Conservation (phyloP, 2,113 vertebrate species). For the Bagarius yarrelli region DNA sequence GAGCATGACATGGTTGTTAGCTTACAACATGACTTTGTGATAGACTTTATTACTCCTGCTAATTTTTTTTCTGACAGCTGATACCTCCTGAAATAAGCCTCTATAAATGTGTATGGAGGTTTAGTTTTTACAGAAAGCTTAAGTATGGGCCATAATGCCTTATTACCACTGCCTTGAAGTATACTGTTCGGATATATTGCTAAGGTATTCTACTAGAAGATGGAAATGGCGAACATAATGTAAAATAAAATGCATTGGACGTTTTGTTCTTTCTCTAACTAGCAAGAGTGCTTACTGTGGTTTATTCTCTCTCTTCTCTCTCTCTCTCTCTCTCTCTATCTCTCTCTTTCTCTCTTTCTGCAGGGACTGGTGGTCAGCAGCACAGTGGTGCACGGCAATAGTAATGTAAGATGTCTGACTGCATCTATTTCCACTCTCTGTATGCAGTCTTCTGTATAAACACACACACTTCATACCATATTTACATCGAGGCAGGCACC, state of each 20-base stretch:
- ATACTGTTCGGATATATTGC: not conserved
- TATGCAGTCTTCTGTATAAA: not conserved
- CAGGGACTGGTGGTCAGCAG: conserved; percentile 7
- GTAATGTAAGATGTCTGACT: not conserved
- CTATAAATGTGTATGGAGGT: not conserved
- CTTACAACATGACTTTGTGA: not conserved
- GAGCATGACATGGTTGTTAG: not conserved
- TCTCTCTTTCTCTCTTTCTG: not conserved
- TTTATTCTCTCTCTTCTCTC: not conserved
- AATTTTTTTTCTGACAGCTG: not conserved
- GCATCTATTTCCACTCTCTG: not conserved
- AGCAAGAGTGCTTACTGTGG: conserved; percentile 5
- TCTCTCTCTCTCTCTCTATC: not conserved
- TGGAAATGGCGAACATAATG: not conserved
- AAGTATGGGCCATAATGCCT: not conserved
- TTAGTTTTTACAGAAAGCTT: not conserved
- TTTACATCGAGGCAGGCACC: conserved; percentile 22
- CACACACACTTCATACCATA: not conserved
- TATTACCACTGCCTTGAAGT: not conserved
- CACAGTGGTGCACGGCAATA: not conserved
- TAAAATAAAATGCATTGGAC: conserved; percentile 11
- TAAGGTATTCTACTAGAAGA: not conserved
- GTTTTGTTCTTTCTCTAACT: not conserved
- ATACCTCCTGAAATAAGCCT: not conserved
- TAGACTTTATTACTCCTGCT: not conserved